Base-by-base conservation (phyloP, 2,888 invertebrate species). In the Chymomyza fuscimana region DNA sequence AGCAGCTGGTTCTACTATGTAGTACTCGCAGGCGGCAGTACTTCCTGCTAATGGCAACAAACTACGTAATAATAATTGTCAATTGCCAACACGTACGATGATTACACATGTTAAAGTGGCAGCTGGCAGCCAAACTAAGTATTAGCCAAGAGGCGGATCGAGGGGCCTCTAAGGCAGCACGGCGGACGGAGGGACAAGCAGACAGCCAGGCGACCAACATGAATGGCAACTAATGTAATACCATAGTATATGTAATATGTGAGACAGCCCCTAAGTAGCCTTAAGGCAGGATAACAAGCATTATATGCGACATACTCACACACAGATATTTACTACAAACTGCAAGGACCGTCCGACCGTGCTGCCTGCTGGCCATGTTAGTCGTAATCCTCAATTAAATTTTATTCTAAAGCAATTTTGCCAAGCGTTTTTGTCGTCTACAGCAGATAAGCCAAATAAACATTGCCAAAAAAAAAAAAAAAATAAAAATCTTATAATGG, bases 341-440 rank as follows among this genome's bases (percentile, higher is more conserved):
- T 2, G 61, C 46, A 19, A 25, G 25, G 19, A 19, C 56, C 5
- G 51, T 16, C 12, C 51, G 16, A 22, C 54, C 19, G 54, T 22
- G 16, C 0, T 54, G 54, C 16, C 19, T 54, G 19, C 22, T 16
- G 54, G 54, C 22, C 19, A 25, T 58, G 58, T 58, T 15, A 12
- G 58, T 12, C 32, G 58, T 89, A 90, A 89, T 89, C 89, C 90
- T 80, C 90, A 89, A 89, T 89, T 89, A 90, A 89, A 89, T 88
- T 87, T 88, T 82, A 85, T 84, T 88, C 83, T 85, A 89, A 89
- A 89, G 89, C 82, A 83, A 89, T 89, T 89, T 82, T 79, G 75
- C 66, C 77, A 86, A 85, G 82, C 87, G 87, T 80, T 87, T 87
- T 87, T 80, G 79, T 76, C 65, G 36, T 67, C 67, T 69, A 58